phyloP scores from a whole-genome alignment of 2,113 vertebrate genomes.

The Pachypanchax playfairii region DNA sequence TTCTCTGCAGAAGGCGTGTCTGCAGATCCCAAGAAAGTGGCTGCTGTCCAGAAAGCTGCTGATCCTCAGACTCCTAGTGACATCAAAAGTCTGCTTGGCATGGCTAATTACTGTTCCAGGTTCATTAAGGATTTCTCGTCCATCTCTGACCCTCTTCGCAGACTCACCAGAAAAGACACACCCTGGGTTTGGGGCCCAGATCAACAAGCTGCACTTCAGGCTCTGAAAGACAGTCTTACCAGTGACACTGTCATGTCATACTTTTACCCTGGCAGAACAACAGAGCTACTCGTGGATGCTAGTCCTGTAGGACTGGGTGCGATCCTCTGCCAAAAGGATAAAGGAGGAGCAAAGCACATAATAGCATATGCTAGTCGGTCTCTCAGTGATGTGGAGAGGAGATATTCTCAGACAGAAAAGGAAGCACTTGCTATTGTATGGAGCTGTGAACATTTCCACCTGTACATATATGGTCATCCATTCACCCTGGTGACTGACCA shows the following conservation, averaged over 20 bases:
- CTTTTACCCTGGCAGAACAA: too few relatives aligned
- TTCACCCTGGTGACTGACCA: too few relatives aligned
- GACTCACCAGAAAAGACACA: neutral
- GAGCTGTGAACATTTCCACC: neutral
- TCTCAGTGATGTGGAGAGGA: neutral
- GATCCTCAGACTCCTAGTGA: neutral
- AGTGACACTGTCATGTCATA: too few relatives aligned
- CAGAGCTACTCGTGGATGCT: too few relatives aligned
- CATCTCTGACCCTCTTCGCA: neutral
- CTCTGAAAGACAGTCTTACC: too few relatives aligned
- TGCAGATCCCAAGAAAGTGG: neutral
- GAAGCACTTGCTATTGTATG: neutral
- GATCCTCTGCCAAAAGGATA: too few relatives aligned
- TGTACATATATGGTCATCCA: too few relatives aligned
- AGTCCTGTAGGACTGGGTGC: too few relatives aligned
- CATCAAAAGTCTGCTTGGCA: neutral
- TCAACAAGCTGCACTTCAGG: neutral
- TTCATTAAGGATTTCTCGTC: neutral
- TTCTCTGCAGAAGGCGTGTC: neutral
- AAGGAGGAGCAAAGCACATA: neutral
- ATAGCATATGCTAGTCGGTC: neutral
- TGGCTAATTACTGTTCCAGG: neutral
- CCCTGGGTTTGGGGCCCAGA: neutral
- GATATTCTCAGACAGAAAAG: neutral
- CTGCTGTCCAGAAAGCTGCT: neutral